Base-by-base conservation (phyloP, 2,797 vertebrate genomes). In the Sus cebifrons region DNA sequence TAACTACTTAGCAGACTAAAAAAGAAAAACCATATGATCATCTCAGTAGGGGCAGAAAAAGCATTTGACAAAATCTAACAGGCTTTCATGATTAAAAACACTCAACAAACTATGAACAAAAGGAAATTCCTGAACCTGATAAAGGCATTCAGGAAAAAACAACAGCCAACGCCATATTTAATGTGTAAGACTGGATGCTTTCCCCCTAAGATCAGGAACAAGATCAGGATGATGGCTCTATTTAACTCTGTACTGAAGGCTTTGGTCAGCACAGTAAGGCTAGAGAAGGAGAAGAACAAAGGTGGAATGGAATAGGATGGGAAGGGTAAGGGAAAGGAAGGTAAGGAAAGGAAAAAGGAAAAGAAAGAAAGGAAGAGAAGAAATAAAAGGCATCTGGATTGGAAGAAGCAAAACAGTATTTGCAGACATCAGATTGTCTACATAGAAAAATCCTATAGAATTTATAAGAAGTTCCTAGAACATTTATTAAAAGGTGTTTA, bases 21-120 rank as follows among this genome's bases (percentile, higher is more conserved):
- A 87, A 74, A n/a, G 44, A 67, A 74, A 94, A 68, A 75, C 10
- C n/a, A 58, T 17, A 56, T 21, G 60, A 60, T 23, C 52, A 68
- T 54, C 20, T 87, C 18, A 81, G 74, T 6, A 95, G 68, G 83
- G 40, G 68, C 25, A 83, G 52, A 75, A 88, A n/a, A n/a, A 64
- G 29, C 32, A 92, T 77, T 27, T 60, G 49, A 70, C 64, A 92
- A 88, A 95, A 78, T 29, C 70, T 52, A 62, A 84, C 44, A 84
- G 21, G 2, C 27, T 84, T 88, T 88, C 64, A 84, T 64, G 54
- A 88, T 88, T 64, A 95, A 64, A n/a, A 88, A 71, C 27, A 88
- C 25, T 82, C 29, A 87, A 54, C 13, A 89, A 78, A 70, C 13
- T 70, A 88, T 32, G 21, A 87, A 20, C 32, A 92, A 71, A 70